Percentiles rank a stretch among this genome's conserved stretches.
phyloP scores from a whole-genome alignment of 2,888 invertebrate genomes.

The Sthenelais limicola region DNA sequence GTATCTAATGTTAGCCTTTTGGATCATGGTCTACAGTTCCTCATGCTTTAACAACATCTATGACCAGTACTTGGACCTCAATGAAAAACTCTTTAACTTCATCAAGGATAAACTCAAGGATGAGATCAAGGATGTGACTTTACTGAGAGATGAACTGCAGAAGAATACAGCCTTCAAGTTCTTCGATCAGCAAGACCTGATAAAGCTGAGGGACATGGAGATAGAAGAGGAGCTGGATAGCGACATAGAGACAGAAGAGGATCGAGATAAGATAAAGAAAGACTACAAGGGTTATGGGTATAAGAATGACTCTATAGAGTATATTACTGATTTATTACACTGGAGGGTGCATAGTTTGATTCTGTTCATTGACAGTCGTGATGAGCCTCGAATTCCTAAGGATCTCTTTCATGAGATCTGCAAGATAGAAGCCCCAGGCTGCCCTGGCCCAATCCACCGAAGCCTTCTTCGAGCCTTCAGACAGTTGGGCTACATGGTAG shows the following conservation, averaged over 20 bases:
- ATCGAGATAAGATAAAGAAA: constrained; percentile 58
- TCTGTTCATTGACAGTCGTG: constrained; percentile 54
- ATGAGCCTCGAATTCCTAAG: constrained; percentile 67
- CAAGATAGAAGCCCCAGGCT: constrained; percentile 65
- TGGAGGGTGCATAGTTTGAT: constrained; percentile 50
- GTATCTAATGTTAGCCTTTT: constrained; percentile 66
- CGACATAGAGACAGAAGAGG: constrained; percentile 38
- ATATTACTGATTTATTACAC: constrained; percentile 48
- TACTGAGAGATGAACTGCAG: constrained; percentile 62
- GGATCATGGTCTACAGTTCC: constrained; percentile 67
- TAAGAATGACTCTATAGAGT: constrained; percentile 49
- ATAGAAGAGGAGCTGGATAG: constrained; percentile 25
- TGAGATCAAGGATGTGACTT: constrained; percentile 64
- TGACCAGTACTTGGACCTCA: constrained; percentile 65
- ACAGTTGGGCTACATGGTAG: constrained; percentile 66
- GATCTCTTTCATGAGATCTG: constrained; percentile 65
- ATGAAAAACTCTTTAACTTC: constrained; percentile 63
- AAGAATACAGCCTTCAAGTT: constrained; percentile 67
- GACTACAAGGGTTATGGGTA: constrained; percentile 52
- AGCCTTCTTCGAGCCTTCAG: constrained; percentile 64
- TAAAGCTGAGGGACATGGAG: constrained; percentile 46
- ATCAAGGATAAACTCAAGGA: constrained; percentile 63
- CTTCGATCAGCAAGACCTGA: constrained; percentile 48
- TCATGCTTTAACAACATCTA: constrained; percentile 68
- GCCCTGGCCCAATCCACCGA: constrained; percentile 68